A percentile compares a stretch with the other conserved stretches of the same genome.
phyloP scores from a whole-genome alignment of 2,888 invertebrate genomes.

The Patella ulyssiponensis region DNA sequence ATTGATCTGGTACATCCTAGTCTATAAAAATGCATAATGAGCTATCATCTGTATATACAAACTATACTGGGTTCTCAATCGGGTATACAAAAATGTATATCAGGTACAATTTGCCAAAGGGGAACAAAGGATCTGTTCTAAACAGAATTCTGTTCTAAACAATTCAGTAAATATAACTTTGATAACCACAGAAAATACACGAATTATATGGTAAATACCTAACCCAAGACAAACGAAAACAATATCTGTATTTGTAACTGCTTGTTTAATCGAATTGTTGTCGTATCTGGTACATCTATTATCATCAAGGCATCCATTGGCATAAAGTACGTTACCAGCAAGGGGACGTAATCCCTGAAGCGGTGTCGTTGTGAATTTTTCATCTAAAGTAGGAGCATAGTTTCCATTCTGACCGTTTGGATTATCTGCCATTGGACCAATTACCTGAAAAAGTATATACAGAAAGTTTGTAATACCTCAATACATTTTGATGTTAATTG shows the following conservation, averaged over 20 bases:
- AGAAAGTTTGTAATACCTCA: too few relatives aligned
- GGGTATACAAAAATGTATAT: too few relatives aligned
- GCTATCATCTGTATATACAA: too few relatives aligned
- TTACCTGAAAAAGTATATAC: constrained; percentile 41
- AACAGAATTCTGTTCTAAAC: too few relatives aligned
- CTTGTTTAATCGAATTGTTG: constrained; percentile 35
- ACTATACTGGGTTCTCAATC: too few relatives aligned
- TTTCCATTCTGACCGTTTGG: constrained; percentile 57
- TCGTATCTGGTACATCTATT: constrained; percentile 55
- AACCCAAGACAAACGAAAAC: constrained; percentile 26
- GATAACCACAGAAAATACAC: too few relatives aligned
- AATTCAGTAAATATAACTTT: too few relatives aligned
- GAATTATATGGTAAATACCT: constrained; percentile 41
- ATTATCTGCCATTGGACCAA: constrained; percentile 68
- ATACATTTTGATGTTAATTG: too few relatives aligned
- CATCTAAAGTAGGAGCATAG: constrained; percentile 55
- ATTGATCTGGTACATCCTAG: too few relatives aligned
- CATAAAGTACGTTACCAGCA: constrained; percentile 39
- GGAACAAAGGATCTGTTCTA: too few relatives aligned
- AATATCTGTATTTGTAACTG: constrained; percentile 53
- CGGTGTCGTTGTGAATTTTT: constrained; percentile 53
- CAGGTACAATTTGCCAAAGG: too few relatives aligned
- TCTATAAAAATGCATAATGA: too few relatives aligned
- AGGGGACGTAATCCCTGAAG: constrained; percentile 49
- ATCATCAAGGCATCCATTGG: constrained; percentile 53